Evolutionary conservation across 2,888 invertebrate species (phyloP).

Genomic region (Eupithecia inturbata): DNA sequence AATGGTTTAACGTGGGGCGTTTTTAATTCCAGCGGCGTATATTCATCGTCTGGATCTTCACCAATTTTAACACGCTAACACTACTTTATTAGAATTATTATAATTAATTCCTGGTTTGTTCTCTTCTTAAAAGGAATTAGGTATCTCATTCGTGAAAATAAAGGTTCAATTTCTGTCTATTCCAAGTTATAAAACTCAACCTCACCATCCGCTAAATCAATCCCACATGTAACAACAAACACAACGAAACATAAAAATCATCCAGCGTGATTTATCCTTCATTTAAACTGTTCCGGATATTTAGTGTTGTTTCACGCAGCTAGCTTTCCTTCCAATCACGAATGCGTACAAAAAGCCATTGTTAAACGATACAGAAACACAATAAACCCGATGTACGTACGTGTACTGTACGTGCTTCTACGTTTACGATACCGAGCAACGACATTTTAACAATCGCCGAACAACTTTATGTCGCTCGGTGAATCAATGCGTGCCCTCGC

Average conservation of each 20-base stretch:
- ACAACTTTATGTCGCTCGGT: constrained; percentile 44
- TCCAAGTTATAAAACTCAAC: neutral
- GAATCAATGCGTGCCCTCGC: constrained; percentile 39
- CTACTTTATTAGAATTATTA: neutral
- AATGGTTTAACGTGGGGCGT: neutral
- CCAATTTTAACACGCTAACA: neutral
- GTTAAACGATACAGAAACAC: constrained; percentile 48
- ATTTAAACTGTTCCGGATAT: constrained; percentile 11
- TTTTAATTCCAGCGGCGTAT: neutral
- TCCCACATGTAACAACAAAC: neutral
- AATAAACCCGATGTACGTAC: constrained; percentile 40
- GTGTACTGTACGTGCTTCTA: constrained; percentile 37
- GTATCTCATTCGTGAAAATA: neutral
- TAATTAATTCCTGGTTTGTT: neutral
- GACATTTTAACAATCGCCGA: constrained; percentile 47
- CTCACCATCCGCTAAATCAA: neutral
- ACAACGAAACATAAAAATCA: constrained; percentile 1
- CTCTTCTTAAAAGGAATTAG: neutral
- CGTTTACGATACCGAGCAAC: constrained; percentile 46
- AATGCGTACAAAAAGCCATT: constrained; percentile 39
- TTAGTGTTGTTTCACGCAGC: constrained; percentile 10
- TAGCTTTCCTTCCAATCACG: constrained; percentile 32
- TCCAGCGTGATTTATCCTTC: constrained; percentile 8
- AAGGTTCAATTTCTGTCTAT: neutral
- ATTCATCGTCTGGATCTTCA: neutral